A percentile compares a stretch with the other conserved stretches of the same genome.
phyloP scores from a whole-genome alignment of 1,140 invertebrate species.

The Brevipalpus yothersi region DNA sequence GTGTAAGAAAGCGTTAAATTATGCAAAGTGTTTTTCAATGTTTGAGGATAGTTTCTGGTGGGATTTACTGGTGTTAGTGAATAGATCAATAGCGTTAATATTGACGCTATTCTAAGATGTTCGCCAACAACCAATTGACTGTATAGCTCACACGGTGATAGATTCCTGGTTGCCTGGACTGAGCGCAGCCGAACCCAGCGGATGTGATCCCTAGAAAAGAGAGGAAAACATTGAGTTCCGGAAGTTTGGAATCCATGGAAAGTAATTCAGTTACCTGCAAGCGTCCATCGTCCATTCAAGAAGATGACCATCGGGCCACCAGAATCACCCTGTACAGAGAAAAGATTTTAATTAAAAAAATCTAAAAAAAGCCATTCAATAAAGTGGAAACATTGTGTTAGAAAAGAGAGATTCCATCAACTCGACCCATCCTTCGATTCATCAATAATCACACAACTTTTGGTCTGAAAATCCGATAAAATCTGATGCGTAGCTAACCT shows the following conservation, averaged over 20 bases:
- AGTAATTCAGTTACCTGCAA: slow-evolving; percentile 29
- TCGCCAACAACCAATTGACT: slow-evolving; percentile 14
- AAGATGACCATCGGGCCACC: slow-evolving; percentile 57
- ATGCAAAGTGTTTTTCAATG: too few relatives aligned
- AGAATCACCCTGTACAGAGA: slow-evolving; percentile 47
- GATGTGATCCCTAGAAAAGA: slow-evolving; percentile 33
- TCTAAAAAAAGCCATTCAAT: not conserved
- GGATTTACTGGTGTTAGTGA: too few relatives aligned
- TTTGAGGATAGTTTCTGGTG: too few relatives aligned
- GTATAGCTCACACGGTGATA: slow-evolving; percentile 15
- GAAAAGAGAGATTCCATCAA: too few relatives aligned
- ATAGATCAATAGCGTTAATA: not conserved
- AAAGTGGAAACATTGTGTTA: not conserved
- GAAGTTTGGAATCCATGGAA: too few relatives aligned
- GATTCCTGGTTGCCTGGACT: slow-evolving; percentile 45
- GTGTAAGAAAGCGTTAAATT: too few relatives aligned
- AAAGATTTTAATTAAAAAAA: not conserved
- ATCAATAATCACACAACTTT: too few relatives aligned
- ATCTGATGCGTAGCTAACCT: too few relatives aligned
- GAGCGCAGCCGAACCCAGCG: slow-evolving; percentile 57
- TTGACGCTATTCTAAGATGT: slow-evolving; percentile 3
- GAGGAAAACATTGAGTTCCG: too few relatives aligned
- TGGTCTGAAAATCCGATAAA: too few relatives aligned
- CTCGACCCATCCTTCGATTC: too few relatives aligned
- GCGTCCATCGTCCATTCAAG: slow-evolving; percentile 31